Evolutionary conservation across 2,797 vertebrate species (phyloP).

Genomic region (Scyliorhinus canicula): DNA sequence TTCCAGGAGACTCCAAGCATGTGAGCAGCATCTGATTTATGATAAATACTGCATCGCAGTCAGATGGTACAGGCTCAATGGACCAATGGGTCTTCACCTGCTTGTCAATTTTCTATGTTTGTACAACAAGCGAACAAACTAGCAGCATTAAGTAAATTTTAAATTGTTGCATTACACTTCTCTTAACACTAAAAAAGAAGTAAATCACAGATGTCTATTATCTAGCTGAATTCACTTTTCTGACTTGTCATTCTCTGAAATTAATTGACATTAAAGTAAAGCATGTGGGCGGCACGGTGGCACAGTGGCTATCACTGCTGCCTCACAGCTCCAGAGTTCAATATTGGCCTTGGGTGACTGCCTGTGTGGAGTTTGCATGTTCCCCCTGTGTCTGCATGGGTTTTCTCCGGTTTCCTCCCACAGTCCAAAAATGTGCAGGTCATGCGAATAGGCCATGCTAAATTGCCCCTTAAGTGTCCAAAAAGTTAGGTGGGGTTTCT

Average conservation of each 20-base stretch:
- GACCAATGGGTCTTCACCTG: background rate
- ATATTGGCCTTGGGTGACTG: too few relatives aligned
- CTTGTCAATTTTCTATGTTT: background rate
- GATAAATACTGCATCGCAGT: background rate
- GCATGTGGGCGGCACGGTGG: too few relatives aligned
- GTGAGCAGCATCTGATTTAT: background rate
- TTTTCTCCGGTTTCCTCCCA: too few relatives aligned
- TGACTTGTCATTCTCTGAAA: background rate
- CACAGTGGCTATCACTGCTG: too few relatives aligned
- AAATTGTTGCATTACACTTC: background rate
- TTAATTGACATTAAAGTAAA: background rate
- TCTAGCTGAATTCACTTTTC: background rate
- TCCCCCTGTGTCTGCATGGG: too few relatives aligned
- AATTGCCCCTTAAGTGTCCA: too few relatives aligned
- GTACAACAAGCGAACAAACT: background rate
- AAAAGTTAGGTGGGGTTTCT: too few relatives aligned
- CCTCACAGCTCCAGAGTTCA: too few relatives aligned
- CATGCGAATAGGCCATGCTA: too few relatives aligned
- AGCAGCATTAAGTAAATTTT: background rate
- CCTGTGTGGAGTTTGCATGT: too few relatives aligned
- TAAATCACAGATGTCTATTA: background rate
- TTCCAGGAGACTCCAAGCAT: background rate
- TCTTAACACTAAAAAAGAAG: background rate
- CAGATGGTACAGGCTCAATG: background rate
- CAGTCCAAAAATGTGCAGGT: too few relatives aligned